phyloP scores from a whole-genome alignment of 2,113 vertebrate genomes.

The Pungitius pungitius region DNA sequence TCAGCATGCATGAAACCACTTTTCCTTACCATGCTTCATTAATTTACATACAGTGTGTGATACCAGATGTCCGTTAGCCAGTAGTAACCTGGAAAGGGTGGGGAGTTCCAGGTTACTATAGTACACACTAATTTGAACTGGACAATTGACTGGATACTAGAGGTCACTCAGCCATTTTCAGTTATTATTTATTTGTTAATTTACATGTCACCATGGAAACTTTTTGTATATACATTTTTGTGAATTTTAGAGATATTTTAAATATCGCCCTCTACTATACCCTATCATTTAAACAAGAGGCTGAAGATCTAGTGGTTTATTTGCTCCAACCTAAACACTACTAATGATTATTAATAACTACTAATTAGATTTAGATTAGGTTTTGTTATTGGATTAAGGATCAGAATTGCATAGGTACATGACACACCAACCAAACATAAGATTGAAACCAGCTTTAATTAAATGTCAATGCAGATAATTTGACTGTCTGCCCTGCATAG shows the following conservation, averaged over 20 bases:
- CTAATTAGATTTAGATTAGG: background rate
- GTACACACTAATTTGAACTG: conserved; percentile 13
- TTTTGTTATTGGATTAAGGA: background rate
- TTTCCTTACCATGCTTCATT: background rate
- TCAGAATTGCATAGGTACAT: background rate
- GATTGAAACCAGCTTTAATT: background rate
- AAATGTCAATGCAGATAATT: background rate
- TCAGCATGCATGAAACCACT: background rate
- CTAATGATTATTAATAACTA: background rate
- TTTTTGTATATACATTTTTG: background rate
- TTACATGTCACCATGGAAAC: background rate
- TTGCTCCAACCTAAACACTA: background rate
- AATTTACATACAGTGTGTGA: background rate
- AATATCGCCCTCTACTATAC: background rate
- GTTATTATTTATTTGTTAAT: background rate
- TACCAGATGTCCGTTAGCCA: conserved; percentile 10
- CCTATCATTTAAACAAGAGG: background rate
- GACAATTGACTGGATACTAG: background rate
- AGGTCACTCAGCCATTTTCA: background rate
- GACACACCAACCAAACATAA: background rate
- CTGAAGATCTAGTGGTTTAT: background rate
- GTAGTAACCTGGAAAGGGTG: conserved; percentile 12
- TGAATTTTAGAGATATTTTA: background rate
- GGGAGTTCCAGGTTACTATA: conserved; percentile 23
- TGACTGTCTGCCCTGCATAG: background rate